Conservation (phyloP, 2,113 vertebrate species). For the Entomyzon cyanotis region DNA sequence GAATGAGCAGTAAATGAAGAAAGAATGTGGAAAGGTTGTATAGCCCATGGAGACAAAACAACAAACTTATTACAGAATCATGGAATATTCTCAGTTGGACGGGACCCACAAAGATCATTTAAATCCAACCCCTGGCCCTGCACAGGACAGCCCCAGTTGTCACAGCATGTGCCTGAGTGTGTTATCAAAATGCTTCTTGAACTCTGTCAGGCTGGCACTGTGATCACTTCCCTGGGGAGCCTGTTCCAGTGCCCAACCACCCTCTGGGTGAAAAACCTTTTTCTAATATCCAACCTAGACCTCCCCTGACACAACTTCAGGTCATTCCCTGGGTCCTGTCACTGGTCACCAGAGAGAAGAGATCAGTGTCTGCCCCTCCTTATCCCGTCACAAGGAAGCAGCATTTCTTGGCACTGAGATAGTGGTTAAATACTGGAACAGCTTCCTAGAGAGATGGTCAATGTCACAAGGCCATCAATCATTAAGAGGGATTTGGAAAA, state of each 20-base stretch:
- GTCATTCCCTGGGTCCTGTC: background rate
- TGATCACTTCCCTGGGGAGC: background rate
- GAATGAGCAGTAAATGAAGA: background rate
- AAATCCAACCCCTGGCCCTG: background rate
- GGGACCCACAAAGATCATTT: background rate
- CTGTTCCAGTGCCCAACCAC: fast-evolving
- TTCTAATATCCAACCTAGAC: too few relatives aligned
- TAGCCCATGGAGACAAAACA: background rate
- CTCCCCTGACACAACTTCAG: background rate
- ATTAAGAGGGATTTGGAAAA: background rate
- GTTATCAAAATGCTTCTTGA: background rate
- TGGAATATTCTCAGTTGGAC: background rate
- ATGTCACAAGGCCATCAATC: background rate
- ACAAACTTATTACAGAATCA: background rate
- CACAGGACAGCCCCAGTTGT: background rate
- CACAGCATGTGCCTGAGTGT: background rate
- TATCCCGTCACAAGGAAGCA: background rate
- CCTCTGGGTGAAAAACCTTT: background rate
- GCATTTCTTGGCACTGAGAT: background rate
- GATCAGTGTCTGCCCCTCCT: background rate
- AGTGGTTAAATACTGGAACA: background rate
- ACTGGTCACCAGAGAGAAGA: background rate
- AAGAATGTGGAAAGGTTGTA: background rate
- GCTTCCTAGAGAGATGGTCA: background rate
- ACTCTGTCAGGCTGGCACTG: background rate